Base-by-base conservation (phyloP, 37 sponge, comb jelly and placozoan species). In the Geodia barretti region DNA sequence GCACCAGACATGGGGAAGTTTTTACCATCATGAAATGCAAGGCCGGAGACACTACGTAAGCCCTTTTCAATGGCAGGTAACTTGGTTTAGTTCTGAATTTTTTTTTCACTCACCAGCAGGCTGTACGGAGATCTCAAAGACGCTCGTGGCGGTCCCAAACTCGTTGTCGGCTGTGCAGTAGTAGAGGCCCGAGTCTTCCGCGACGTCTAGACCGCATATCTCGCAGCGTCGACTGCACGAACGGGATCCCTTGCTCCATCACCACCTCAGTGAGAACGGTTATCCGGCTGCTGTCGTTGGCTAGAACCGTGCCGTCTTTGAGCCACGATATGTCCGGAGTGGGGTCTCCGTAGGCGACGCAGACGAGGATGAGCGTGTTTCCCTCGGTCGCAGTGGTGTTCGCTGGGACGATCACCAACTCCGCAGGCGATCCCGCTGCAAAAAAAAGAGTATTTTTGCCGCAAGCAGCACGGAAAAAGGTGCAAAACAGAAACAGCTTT, bases 161-260 rank as follows among this genome's bases (percentile, higher is more conserved):
- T 28, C 34, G 31, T 7, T 29, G 31, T 25, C 33, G 20, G 68
- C 68, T 1, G 1, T 25, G 33, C 68, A 68, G 68, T 20, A 33
- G 68, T 68, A 68, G 1, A 31, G 20, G 9, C 34, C 68, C 20
- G 33, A 32, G 68, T 68, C 68, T 21, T 25, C 68, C 31, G 2
- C 32, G 2, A 68, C 34, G 9, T 32, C 33, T 33, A 68, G 33
- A 33, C 4, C 34, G 4, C 68, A 68, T 30, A 68, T 68, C 68
- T 68, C 68, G 68, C n/a, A 79, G 60, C 37, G 58, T 31, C 60
- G 80, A 79, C 59, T 69, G 80, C 21, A 67, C 69, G 41, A 79
- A 79, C 60, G 1, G 5, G 37, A 4, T 20, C 36, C 70, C 80
- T 0, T 21, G 36, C 14, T 34, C 42, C 30, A 23, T 26, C 1